Evolutionary conservation across 1,140 invertebrate genomes (phyloP), one percentile per base, ranked within the genome.

Genomic region (Ladona fulva): DNA sequence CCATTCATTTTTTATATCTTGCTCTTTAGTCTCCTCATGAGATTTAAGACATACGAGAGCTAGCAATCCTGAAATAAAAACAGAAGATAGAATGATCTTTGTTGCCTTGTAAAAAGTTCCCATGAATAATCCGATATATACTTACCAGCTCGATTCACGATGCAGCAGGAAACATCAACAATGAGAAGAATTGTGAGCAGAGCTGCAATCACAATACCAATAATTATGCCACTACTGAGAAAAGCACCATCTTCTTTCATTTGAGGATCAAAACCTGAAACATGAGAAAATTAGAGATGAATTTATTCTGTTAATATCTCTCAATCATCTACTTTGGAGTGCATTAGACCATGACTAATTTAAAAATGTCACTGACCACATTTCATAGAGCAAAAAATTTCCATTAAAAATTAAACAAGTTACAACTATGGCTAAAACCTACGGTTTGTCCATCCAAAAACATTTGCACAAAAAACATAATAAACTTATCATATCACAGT

Each of bases 1-100:
- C 52, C 52, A 66, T 66, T 66, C 52, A 66, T 66, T 66, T 66
- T 66, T 66, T 1, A 66, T 66, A 66, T 66, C 52, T 66, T 66
- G 52, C 14, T 66, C 52, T 12, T 19, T 66, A 22, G 3, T 3
- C 1, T 66, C 52, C n/a, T 66, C n/a, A 5, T 66, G 14, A 66
- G 14, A 19, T 66, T 66, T 66, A 3, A 66, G 52, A 22, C 52
- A 66, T 3, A 66, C 14, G 5, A 66, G 14, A 22, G 52, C 52
- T 6, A 66, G 52, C 52, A 66, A 12, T 19, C 52, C 52, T 66
- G 52, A 1, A 66, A 66, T 19, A 12, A 22, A 22, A 6, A 66
- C 3, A 3, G n/a, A 12, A 19, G 52, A 66, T 6, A 22, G n/a
- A 19, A 22, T 19, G 3, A 22, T 6, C 5, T 22, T 66, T 66